A percentile compares a stretch with the other conserved stretches of the same genome.
Evolutionary conservation across 2,113 vertebrate species (phyloP).

Genomic region (Crotalus tigris): DNA sequence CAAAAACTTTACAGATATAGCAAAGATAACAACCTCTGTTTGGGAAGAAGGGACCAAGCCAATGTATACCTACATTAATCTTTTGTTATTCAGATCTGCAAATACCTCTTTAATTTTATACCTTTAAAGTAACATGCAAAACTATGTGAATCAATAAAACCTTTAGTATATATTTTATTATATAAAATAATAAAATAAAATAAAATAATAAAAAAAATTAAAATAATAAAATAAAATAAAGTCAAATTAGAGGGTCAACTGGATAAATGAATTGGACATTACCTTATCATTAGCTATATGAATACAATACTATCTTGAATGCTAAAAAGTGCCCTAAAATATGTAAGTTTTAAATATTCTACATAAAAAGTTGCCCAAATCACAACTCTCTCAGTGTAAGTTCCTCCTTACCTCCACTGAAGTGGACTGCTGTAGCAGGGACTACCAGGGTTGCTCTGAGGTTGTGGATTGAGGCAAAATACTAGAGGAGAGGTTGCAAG

Average conservation of each 20-base stretch:
- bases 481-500: constrained; percentile 80
- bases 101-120: background rate
- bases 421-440: constrained; percentile 79
- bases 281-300: background rate
- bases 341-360: background rate
- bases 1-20: background rate
- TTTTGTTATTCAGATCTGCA: background rate
- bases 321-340: background rate
- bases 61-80: background rate
- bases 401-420: constrained; percentile 90
- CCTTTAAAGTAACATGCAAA: background rate
- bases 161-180: background rate
- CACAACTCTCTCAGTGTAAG: constrained; percentile 26
- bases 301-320: background rate
- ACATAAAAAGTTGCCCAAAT: background rate
- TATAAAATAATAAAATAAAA: too few relatives aligned
- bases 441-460: constrained; percentile 74
- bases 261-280: background rate
- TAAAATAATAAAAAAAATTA: too few relatives aligned
- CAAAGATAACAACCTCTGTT: background rate
- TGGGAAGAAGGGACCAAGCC: background rate
- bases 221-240: too few relatives aligned
- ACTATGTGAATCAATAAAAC: background rate
- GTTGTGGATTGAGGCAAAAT: constrained; percentile 72
- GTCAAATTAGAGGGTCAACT: background rate